A percentile compares a stretch with the other conserved stretches of the same genome.
Conservation (phyloP, 2,113 vertebrate species). For the Phylloscopus whistleri region DNA sequence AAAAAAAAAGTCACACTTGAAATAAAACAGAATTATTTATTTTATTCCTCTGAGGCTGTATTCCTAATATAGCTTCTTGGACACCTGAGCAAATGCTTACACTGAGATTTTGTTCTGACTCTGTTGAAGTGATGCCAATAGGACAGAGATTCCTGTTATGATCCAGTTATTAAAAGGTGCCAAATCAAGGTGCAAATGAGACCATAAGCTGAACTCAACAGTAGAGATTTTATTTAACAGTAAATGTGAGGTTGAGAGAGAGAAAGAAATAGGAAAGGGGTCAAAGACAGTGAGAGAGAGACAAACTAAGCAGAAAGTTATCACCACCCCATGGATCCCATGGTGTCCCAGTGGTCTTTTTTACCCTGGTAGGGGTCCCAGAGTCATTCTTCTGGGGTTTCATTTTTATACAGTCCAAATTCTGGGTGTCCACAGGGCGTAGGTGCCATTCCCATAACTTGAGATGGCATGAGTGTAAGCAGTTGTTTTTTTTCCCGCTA, state of each 20-base stretch:
- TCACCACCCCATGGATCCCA: accelerated
- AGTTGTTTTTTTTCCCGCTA: background rate
- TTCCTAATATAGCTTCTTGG: background rate
- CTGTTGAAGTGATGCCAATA: background rate
- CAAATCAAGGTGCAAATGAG: background rate
- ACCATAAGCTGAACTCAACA: background rate
- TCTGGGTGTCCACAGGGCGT: accelerated
- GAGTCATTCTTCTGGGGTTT: background rate
- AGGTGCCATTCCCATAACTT: background rate
- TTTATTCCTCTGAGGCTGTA: background rate
- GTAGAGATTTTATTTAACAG: background rate
- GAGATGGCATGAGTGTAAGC: background rate
- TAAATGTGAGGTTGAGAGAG: background rate
- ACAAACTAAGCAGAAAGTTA: background rate
- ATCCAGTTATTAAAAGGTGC: background rate
- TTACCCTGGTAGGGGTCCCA: background rate
- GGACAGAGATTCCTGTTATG: background rate
- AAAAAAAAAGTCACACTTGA: background rate
- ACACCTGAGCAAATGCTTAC: background rate
- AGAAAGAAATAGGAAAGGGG: background rate
- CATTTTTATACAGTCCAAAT: background rate
- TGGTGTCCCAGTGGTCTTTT: background rate
- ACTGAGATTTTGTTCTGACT: background rate
- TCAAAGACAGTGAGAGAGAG: background rate
- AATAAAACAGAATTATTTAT: background rate